Evolutionary conservation across 2,888 invertebrate genomes (phyloP).

Genomic region (Lasioglossum pauxillum): DNA sequence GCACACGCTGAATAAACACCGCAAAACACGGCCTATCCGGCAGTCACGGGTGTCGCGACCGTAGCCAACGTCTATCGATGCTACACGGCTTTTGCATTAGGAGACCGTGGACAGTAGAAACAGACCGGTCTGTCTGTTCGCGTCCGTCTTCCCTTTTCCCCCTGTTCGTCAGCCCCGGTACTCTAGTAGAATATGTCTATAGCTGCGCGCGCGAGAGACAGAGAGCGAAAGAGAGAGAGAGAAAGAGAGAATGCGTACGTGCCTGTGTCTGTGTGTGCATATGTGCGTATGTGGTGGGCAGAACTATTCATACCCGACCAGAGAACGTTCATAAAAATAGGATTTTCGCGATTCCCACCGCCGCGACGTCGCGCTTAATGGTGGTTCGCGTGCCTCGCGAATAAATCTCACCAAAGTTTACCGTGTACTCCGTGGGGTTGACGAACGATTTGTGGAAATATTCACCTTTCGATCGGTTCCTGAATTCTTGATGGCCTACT

Average conservation of each 20-base stretch:
- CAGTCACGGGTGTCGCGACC: conserved; percentile 26
- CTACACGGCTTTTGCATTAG: conserved; percentile 77
- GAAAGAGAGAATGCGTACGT: neutral
- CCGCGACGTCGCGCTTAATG: conserved; percentile 78
- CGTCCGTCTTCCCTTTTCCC: conserved; percentile 41
- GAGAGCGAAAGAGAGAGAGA: neutral
- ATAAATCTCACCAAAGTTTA: conserved; percentile 72
- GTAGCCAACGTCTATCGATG: conserved; percentile 62
- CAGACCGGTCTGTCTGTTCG: conserved; percentile 51
- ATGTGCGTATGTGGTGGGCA: conserved; percentile 4
- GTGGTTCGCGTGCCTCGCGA: conserved; percentile 75
- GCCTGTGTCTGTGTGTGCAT: neutral
- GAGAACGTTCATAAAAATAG: conserved; percentile 79
- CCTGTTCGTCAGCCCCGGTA: conserved; percentile 29
- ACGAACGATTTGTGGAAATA: neutral
- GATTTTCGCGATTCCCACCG: conserved; percentile 80
- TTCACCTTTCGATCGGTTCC: neutral
- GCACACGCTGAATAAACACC: conserved; percentile 42
- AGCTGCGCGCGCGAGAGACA: conserved; percentile 1
- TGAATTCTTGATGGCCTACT: neutral
- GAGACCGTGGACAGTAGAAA: conserved; percentile 58
- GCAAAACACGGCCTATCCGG: conserved; percentile 40
- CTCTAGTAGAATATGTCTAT: conserved; percentile 45
- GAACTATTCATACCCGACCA: conserved; percentile 67
- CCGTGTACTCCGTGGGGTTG: neutral